Evolutionary conservation across 2,113 vertebrate species (phyloP).

Genomic region (Pseudopipra pipra): DNA sequence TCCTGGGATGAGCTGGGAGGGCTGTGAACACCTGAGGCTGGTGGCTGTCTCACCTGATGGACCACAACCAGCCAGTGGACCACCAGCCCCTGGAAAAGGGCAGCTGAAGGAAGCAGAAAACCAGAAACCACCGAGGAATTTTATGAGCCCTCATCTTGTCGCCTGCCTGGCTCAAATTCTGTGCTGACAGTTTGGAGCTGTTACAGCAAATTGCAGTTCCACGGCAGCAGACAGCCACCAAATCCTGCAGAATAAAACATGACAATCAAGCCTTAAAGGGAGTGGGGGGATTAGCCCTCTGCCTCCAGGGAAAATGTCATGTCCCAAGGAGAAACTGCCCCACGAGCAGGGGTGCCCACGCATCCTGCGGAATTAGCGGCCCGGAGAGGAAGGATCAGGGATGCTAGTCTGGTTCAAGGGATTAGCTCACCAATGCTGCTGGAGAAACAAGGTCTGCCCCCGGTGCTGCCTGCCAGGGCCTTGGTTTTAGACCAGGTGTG

Average conservation of each 20-base stretch:
- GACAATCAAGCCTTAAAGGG: not conserved
- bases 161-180: not conserved
- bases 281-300: not conserved
- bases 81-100: not conserved
- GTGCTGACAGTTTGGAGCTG: constrained; percentile 14
- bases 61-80: not conserved
- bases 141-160: not conserved
- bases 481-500: not conserved
- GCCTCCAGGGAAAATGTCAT: not conserved
- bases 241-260: not conserved
- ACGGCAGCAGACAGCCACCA: not conserved
- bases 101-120: not conserved
- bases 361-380: constrained; percentile 8
- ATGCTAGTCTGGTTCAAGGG: constrained; percentile 4
- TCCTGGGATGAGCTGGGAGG: not conserved
- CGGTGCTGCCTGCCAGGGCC: not conserved
- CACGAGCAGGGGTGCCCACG: not conserved
- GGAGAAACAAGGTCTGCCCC: not conserved
- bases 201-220: not conserved
- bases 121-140: not conserved
- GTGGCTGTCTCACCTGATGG: not conserved
- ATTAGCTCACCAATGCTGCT: not conserved
- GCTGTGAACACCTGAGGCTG: not conserved
- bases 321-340: constrained; percentile 38
- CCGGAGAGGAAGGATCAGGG: constrained; percentile 28